Base-by-base conservation (phyloP, 92 coral and sea anemone species). In the Bergia puertoricense region DNA sequence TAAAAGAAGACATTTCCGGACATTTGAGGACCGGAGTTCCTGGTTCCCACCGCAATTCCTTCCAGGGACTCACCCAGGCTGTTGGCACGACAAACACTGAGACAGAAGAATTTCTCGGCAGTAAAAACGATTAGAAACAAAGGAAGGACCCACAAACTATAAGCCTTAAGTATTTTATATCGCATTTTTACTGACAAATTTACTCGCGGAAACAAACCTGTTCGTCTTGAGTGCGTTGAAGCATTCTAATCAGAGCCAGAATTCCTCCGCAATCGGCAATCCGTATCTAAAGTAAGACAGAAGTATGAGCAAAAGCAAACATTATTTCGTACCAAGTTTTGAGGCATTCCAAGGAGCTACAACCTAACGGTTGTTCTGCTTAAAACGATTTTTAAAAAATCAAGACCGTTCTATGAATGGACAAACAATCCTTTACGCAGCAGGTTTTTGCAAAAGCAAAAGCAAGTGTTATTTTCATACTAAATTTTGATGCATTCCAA, bases 241-340 rank as follows among this genome's bases (percentile, higher is more conserved):
- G 91, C 89, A 95, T 91, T 67, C 94, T 91, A 80, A 95, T 94
- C 72, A 97, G 77, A 15, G 92, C 94, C 82, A 91, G 93, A 56
- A 97, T 92, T 67, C 99, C 99, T 36, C 94, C 99, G 81, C 97
- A 94, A 46, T 96, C 98, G 7, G 98, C 94, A 0, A 97, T 95
- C 38, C 93, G 95, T 74, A 95, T 23, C 99, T 95, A 41, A 30
- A 59, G 57, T 73, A 66, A 82, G 16, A 41, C 74, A 82, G n/a
- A 56, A 81, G 43, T 18, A 86, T 22, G 1, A 37, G 13, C 57
- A n/a, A n/a, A 1, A 9, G 23, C 0, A 68, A 13, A 20, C 6
- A 38, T 76, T 13, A 22, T 2, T 5, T 51, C 16, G 68, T 18
- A 20, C 8, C 69, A 16, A 15, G 30, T 62, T 62, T 22, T 54